These are phyloP conservation scores for Antennarius striatus DNA, from an alignment of 2,113 vertebrate genomes.

Conservation along the genomic window DNA sequence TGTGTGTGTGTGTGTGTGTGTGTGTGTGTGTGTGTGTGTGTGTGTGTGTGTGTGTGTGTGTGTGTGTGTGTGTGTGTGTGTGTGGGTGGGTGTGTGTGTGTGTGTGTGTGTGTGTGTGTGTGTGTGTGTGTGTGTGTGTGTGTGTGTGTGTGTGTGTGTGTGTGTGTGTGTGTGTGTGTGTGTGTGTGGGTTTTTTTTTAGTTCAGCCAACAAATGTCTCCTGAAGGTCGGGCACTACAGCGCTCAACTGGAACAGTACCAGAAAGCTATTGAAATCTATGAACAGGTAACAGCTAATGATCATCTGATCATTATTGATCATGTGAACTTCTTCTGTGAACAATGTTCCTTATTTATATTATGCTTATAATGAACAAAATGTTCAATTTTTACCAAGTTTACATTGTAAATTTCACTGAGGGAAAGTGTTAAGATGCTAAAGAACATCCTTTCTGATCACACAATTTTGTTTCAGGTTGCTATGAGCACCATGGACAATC, in stretches of 20 bases:
- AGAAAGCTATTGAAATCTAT: conserved; percentile 95
- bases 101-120: background rate
- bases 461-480: conserved; percentile 82
- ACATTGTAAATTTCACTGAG: too few species aligned
- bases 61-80: background rate
- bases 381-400: background rate
- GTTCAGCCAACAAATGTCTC: conserved; percentile 97
- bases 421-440: too few species aligned
- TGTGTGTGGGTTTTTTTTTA: conserved; percentile 40
- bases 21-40: background rate
- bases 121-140: background rate
- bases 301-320: background rate
- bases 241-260: conserved; percentile 96
- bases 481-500: conserved; percentile 97
- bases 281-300: conserved; percentile 91
- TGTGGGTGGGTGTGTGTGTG: background rate
- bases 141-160: background rate
- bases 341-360: background rate
- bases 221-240: conserved; percentile 96
- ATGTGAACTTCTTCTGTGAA: background rate
- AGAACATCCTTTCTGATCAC: background rate
- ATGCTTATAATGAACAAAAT: background rate
- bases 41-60: background rate
- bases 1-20: background rate
- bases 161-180: background rate